phyloP scores from a whole-genome alignment of 2,797 vertebrate genomes.

The Atherinosoma microstoma region DNA sequence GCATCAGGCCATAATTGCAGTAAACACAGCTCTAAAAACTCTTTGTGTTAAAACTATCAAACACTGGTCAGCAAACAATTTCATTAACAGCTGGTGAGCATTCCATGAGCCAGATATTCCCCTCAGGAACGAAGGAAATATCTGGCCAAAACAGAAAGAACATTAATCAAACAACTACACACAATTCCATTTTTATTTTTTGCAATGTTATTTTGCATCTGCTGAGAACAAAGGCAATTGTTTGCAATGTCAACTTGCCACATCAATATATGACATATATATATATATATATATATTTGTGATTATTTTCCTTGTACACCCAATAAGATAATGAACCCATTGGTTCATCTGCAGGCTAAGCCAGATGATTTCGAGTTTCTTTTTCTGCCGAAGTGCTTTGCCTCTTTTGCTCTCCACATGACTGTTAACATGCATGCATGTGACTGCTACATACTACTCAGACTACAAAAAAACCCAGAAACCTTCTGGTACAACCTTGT shows the following conservation, averaged over 20 bases:
- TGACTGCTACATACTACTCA: background rate
- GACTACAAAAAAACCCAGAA: background rate
- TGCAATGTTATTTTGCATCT: background rate
- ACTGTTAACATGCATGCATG: background rate
- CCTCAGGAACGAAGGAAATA: slow-evolving; percentile 10
- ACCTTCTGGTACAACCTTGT: background rate
- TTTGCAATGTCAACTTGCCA: background rate
- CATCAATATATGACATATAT: too few species aligned
- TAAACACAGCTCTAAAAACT: slow-evolving; percentile 3
- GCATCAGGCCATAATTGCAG: slow-evolving; percentile 1
- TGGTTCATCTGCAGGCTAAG: too few species aligned
- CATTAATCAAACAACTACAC: slow-evolving; percentile 1
- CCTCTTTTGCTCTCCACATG: background rate
- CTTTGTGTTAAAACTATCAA: slow-evolving; percentile 21
- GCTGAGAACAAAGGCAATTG: background rate
- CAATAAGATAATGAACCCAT: too few species aligned
- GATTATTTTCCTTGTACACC: too few species aligned
- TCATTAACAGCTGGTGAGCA: slow-evolving; percentile 16
- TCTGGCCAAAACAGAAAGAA: slow-evolving; percentile 9
- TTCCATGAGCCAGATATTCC: slow-evolving; percentile 21
- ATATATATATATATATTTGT: too few species aligned
- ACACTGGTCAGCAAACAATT: slow-evolving; percentile 20
- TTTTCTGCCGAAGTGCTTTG: background rate
- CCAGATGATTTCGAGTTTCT: background rate
- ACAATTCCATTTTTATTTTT: background rate